phyloP scores from a whole-genome alignment of 2,113 vertebrate genomes.

The Phyllostomus hastatus region DNA sequence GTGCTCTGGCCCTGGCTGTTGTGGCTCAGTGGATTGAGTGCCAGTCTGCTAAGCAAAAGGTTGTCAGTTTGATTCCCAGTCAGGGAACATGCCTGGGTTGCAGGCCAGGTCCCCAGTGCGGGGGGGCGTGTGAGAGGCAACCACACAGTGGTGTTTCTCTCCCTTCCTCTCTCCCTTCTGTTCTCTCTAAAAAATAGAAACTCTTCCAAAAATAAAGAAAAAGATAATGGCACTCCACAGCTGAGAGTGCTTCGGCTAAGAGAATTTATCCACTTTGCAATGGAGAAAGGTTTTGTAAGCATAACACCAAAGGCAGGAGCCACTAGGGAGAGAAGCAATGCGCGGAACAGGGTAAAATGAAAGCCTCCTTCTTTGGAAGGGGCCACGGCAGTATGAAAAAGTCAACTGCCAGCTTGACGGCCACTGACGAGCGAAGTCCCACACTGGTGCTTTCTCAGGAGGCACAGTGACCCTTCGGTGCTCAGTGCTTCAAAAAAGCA shows the following conservation, averaged over 20 bases:
- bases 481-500: neutral
- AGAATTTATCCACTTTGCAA: neutral
- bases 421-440: neutral
- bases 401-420: neutral
- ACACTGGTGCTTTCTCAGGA: neutral
- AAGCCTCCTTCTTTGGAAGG: neutral
- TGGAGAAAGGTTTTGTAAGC: neutral
- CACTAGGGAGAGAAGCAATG: accelerated
- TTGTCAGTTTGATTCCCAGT: no score
- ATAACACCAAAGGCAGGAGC: neutral
- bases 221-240: neutral
- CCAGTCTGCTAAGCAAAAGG: no score
- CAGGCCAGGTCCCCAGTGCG: no score
- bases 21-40: no score
- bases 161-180: no score
- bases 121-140: no score
- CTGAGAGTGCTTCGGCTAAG: neutral
- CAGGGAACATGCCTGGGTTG: no score
- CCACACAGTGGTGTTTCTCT: no score
- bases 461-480: neutral
- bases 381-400: neutral
- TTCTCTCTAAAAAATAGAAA: no score
- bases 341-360: accelerated
- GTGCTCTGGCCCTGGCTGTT: no score
- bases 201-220: no score